Base-by-base conservation (phyloP, 1,140 invertebrate species). In the Drosophila tropicalis region DNA sequence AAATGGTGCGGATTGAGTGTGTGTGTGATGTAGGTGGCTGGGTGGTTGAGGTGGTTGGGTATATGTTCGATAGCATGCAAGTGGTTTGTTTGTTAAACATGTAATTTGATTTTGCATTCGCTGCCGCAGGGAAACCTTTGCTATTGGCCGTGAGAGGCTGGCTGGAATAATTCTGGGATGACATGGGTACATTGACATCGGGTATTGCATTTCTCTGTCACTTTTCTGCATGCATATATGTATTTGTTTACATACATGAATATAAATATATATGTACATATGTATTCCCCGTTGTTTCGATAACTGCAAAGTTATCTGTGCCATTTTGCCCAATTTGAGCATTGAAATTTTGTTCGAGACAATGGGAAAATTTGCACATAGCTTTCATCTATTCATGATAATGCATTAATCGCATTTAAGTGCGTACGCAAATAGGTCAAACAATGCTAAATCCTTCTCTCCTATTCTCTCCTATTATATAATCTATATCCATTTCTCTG, bases 1-100 rank as follows among this genome's bases (percentile, higher is more conserved):
- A 7, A 29, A 13, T 34, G 29, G 29, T 29, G 29, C 1, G 29
- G 5, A n/a, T 58, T 51, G 22, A 32, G 36, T 41, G 19, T 72
- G 19, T 72, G 47, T 67, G 72, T 68, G 29, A 29, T 15, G 25
- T 10, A 12, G 40, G 13, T 55, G n/a, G 19, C 12, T 19, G 25
- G 5, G 34, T 58, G 34, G 44, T 51, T 56, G 44, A n/a, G 58
- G 34, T 39, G 32, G 58, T 41, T 47, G 60, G 65, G 25, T 25
- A 5, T 15, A 22, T 67, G 75, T 58, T 62, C 70, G 51, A 56
- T 76, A 62, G 67, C 74, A 77, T 71, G 72, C 73, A 81, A 81
- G 79, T 76, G 69, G 72, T 64, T 81, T 81, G 79, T 81, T 81
- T 81, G 79, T 76, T 70, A 76, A 81, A 81, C 79, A 81, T 81